Evolutionary conservation across 1,140 invertebrate species (phyloP), one percentile per base, ranked within the genome.

Genomic region (Bombyx mandarina): DNA sequence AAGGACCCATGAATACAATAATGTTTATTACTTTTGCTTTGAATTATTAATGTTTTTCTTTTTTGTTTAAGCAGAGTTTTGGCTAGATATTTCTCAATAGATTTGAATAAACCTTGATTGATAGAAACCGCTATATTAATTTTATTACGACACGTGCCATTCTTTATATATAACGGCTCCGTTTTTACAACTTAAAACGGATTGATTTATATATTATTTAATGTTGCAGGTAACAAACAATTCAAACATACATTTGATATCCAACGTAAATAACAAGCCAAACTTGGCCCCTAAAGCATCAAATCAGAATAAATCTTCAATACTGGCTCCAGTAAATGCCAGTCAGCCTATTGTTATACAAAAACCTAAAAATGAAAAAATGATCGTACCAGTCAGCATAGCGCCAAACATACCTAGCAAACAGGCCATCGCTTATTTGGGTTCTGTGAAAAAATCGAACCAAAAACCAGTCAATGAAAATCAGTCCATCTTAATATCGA

Each of bases 291-390:
- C 82, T 10, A 88, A 88, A 72, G 56, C 75, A 6, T 59, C 71
- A 9, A 59, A 61, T 35, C 72, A 71, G 51, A 80, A 77, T 50
- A 84, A 88, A 62, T 77, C 76, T 44, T 85, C 86, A 45, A 75
- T 88, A 52, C 66, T 87, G 10, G 71, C 82, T 46, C 78, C 86
- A 42, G 77, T 78, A 12, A 83, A 82, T 54, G 43, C 78, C 18
- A 66, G 73, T 43, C 86, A 88, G 60, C 80, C 88, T 6, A 86
- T 89, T 53, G 85, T 89, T 7, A 88, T 89, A 59, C 86, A 88
- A 55, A 89, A 88, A 68, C 79, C 86, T 47, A 88, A 85, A 73
- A 80, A 72, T 62, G 75, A 83, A 18, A 86, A 82, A 66, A 78
- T 86, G 72, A 80, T 88, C 57, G 79, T 88, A 2, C 86, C 88